These are phyloP conservation scores for Drosophila subobscura DNA, from an alignment of 1,140 invertebrate species.

Conservation along the genomic window DNA sequence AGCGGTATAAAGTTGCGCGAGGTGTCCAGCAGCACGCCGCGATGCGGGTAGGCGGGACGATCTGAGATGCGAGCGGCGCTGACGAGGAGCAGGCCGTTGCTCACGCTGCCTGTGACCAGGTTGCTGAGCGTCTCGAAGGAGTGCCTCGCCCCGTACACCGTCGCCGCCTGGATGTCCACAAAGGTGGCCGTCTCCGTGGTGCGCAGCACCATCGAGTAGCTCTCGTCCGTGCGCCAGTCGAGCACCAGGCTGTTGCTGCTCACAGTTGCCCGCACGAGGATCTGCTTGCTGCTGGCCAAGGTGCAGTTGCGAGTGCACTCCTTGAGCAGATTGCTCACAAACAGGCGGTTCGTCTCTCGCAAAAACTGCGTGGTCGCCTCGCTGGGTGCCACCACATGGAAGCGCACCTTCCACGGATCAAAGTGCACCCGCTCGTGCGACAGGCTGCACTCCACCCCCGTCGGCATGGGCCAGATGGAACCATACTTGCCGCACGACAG, in stretches of 20 bases:
- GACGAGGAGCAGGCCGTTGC: slow-evolving; percentile 83
- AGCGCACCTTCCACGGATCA: slow-evolving; percentile 85
- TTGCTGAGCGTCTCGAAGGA: slow-evolving; percentile 91
- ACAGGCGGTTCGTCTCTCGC: slow-evolving; percentile 85
- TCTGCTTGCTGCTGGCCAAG: slow-evolving; percentile 83
- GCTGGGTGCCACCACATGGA: slow-evolving; percentile 85
- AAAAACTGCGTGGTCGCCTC: slow-evolving; percentile 84
- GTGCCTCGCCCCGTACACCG: slow-evolving; percentile 90
- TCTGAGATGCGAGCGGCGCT: slow-evolving; percentile 86
- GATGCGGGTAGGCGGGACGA: slow-evolving; percentile 88
- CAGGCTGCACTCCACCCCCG: slow-evolving; percentile 83
- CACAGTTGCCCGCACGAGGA: slow-evolving; percentile 85
- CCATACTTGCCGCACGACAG: slow-evolving; percentile 88
- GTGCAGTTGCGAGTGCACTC: slow-evolving; percentile 86
- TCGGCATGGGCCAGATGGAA: slow-evolving; percentile 89
- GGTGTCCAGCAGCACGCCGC: slow-evolving; percentile 90
- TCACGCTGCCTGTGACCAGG: slow-evolving; percentile 84
- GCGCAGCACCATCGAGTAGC: slow-evolving; percentile 86
- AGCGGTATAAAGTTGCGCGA: slow-evolving; percentile 90
- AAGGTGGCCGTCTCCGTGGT: slow-evolving; percentile 85
- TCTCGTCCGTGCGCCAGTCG: slow-evolving; percentile 87
- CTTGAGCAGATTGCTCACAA: slow-evolving; percentile 85
- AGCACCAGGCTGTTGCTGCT: slow-evolving; percentile 84
- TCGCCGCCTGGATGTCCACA: slow-evolving; percentile 87
- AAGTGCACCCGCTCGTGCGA: slow-evolving; percentile 84